Conservation (phyloP, 2,888 invertebrate genomes). For the Lamellibrachia satsuma region DNA sequence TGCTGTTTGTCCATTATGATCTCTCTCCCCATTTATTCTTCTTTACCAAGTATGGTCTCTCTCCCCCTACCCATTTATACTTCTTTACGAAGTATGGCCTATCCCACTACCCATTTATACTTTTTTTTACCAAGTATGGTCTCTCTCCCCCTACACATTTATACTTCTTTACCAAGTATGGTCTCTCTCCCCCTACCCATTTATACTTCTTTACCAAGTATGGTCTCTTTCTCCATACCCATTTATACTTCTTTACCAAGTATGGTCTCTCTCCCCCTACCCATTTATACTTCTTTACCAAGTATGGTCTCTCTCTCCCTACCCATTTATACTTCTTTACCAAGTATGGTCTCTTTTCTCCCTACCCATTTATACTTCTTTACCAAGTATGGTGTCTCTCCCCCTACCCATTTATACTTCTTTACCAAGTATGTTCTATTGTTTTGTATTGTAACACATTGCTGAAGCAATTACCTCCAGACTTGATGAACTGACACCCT, state of each 20-base stretch:
- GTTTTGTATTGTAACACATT: neutral
- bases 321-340: neutral
- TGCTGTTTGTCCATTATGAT: neutral
- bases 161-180: neutral
- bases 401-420: neutral
- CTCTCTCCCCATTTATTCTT: neutral
- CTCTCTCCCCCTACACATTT: neutral
- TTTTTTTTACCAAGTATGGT: neutral
- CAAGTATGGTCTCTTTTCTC: neutral
- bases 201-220: neutral
- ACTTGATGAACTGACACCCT: too few relatives aligned
- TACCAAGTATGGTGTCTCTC: neutral
- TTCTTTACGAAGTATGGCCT: too few relatives aligned
- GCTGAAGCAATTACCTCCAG: neutral
- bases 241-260: neutral
- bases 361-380: neutral
- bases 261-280: neutral
- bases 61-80: too few relatives aligned
- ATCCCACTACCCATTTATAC: too few relatives aligned
- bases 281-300: neutral
- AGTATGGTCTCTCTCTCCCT: neutral
- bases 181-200: neutral
- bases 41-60: neutral
- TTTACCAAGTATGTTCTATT: neutral
- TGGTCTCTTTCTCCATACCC: neutral